Base-by-base conservation (phyloP, 2,888 invertebrate genomes). In the Sepioteuthis lessoniana region DNA sequence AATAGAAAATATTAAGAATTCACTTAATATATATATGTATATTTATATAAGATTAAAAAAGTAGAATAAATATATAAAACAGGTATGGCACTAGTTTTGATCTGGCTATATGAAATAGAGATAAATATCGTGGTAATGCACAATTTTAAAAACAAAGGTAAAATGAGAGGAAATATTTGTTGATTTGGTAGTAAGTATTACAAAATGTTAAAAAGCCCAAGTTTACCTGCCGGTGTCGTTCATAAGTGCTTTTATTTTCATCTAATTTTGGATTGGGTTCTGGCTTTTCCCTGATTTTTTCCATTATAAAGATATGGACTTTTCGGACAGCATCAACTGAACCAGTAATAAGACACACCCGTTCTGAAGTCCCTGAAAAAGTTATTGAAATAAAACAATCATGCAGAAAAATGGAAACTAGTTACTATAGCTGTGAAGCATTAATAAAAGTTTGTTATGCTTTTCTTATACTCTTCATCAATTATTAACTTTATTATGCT, bases 271-370 rank as follows among this genome's bases (percentile, higher is more conserved):
- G 97, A 94, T 96, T 97, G 91, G 97, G 96, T 95, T 97, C 97
- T 46, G 97, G 97, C 94, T 97, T 97, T 95, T 97, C 97, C 94
- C 97, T 95, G 94, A 97, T 97, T 95, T 97, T 97, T 95, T 97
- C 97, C 96, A 97, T 97, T 93, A 97, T 97, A 95, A 97, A 97
- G 95, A 96, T 96, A 95, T 97, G 97, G 76, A 97, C 97, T 95
- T 96, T 96, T 94, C 96, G 95, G 94, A 97, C 97, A 94, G 96
- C 96, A 94, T 97, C 97, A 60, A 97, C 96, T 35, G 96, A 96
- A 90, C 97, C 97, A 95, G 96, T 97, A 50, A 97, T 97, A 94
- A 97, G 96, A 95, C 97, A 97, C 50, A 97, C 97, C 92, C 97
- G 95, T 95, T 97, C 97, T 94, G 97, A 96, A 94, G 97, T 97